These are phyloP conservation scores for Petrolisthes cinctipes DNA, from an alignment of 2,888 invertebrate species.

Conservation along the genomic window DNA sequence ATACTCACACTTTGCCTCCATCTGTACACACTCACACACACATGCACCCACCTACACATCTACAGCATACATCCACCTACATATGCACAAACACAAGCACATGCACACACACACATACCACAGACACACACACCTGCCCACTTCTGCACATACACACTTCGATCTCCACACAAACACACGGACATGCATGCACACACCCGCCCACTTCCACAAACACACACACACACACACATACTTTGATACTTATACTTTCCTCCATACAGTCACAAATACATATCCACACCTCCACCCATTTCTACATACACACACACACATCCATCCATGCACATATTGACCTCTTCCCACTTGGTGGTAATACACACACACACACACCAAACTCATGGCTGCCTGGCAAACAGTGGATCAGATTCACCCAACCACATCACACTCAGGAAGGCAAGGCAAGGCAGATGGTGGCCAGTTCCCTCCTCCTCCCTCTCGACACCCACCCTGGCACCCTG, in stretches of 20 bases:
- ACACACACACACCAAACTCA: background rate
- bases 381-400: background rate
- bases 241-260: background rate
- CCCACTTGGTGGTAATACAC: no score
- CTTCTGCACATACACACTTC: background rate
- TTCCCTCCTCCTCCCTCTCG: no score
- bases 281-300: background rate
- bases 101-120: background rate
- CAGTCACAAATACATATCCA: background rate
- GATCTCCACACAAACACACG: conserved; percentile 11
- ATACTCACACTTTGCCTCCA: background rate
- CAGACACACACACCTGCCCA: background rate
- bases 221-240: background rate
- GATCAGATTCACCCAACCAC: no score
- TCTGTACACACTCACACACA: conserved; percentile 14
- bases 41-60: conserved; percentile 5
- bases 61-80: background rate
- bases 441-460: no score
- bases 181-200: conserved; percentile 7
- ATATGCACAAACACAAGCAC: background rate
- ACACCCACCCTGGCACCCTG: no score
- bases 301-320: conserved; percentile 4
- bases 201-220: background rate
- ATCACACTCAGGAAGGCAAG: no score
- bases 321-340: background rate